Evolutionary conservation across 2,113 vertebrate species (phyloP).

Genomic region (Lampris incognitus): DNA sequence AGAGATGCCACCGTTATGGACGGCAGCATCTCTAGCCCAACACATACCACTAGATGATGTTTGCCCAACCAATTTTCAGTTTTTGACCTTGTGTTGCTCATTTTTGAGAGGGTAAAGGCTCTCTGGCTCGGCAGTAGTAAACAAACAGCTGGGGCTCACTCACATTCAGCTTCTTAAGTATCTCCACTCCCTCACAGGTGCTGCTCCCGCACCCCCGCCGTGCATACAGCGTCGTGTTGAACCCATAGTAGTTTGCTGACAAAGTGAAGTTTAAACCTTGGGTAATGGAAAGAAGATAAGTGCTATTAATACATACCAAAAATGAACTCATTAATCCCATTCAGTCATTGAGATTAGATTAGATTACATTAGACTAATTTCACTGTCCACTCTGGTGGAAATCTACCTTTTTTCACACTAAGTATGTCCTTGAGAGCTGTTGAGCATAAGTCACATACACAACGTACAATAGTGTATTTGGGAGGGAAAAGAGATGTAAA

Average conservation of each 20-base stretch:
- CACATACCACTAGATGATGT: no score
- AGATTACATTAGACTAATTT: constrained; percentile 19
- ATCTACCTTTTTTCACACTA: no score
- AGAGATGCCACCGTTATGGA: no score
- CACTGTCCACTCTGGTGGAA: background rate
- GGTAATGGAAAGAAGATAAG: constrained; percentile 37
- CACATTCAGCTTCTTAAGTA: constrained; percentile 87
- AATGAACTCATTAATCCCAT: constrained; percentile 2
- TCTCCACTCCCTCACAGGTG: constrained; percentile 92
- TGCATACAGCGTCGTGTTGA: constrained; percentile 81
- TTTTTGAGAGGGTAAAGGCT: background rate
- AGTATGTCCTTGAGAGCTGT: no score
- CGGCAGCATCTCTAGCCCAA: no score
- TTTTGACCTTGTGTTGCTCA: no score
- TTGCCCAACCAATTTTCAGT: no score
- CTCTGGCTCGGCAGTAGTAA: background rate
- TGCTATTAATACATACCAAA: background rate
- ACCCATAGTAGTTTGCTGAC: constrained; percentile 77
- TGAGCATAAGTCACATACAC: no score
- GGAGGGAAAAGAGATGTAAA: no score
- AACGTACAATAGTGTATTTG: no score
- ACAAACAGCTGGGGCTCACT: constrained; percentile 63
- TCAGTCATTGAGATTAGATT: constrained; percentile 17
- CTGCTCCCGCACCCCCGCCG: constrained; percentile 89
- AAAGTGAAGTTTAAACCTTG: constrained; percentile 72